Conservation (phyloP, 1,140 invertebrate genomes). For the Pseudomyrmex gracilis region DNA sequence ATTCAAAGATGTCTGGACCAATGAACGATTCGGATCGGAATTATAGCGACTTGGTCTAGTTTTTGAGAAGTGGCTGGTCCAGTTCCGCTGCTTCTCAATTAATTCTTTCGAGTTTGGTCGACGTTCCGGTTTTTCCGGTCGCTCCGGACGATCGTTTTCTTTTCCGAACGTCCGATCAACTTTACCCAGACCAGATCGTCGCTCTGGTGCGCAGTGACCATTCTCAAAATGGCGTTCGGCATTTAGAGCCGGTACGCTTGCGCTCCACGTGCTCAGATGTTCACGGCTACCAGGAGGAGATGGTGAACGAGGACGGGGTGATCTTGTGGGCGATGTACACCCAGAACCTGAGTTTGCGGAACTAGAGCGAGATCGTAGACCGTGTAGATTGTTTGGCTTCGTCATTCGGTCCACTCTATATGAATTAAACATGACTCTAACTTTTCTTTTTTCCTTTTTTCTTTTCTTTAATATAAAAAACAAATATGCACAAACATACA, state of each 20-base stretch:
- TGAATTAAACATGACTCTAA: not conserved
- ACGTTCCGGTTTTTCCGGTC: constrained; percentile 92
- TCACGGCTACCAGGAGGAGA: constrained; percentile 83
- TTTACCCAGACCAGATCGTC: constrained; percentile 71
- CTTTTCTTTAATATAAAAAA: not conserved
- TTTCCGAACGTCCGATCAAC: constrained; percentile 80
- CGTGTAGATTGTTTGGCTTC: constrained; percentile 81
- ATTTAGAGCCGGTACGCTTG: constrained; percentile 82
- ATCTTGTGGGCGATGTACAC: constrained; percentile 85
- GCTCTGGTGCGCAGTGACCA: constrained; percentile 76
- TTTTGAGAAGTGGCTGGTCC: constrained; percentile 95
- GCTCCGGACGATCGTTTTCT: constrained; percentile 87
- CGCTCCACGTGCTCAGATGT: constrained; percentile 82
- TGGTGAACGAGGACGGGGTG: constrained; percentile 81
- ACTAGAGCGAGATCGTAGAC: constrained; percentile 86
- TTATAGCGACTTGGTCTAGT: constrained; percentile 88
- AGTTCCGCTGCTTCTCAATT: constrained; percentile 95
- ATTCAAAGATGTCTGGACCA: constrained; percentile 81
- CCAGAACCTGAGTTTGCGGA: constrained; percentile 87
- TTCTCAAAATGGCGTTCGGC: constrained; percentile 83
- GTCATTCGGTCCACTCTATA: constrained; percentile 77
- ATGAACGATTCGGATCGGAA: constrained; percentile 88
- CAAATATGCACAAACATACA: no score
- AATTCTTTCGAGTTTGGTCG: constrained; percentile 93
- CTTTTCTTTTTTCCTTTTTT: no score